Evolutionary conservation across 2,888 invertebrate species (phyloP).

Genomic region (Serripes groenlandicus): DNA sequence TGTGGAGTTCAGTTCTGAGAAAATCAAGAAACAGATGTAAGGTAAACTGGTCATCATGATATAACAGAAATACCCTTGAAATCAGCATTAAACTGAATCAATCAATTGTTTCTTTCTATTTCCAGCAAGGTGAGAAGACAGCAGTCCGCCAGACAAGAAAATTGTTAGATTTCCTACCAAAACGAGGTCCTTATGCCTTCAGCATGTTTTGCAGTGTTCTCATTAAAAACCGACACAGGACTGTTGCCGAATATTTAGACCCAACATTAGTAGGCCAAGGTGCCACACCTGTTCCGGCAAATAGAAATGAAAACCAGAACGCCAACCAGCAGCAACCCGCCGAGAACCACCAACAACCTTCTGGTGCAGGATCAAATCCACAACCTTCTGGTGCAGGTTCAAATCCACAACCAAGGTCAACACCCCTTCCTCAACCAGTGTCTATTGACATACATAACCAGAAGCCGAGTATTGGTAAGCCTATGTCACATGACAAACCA

Average conservation of each 20-base stretch:
- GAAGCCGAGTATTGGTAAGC: not conserved
- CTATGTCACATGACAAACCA: not conserved
- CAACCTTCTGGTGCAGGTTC: not conserved
- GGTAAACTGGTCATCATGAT: no score
- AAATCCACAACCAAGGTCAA: not conserved
- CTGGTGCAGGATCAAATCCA: no score
- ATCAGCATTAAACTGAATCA: no score
- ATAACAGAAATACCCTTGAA: no score
- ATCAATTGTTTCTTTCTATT: not conserved
- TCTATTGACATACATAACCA: not conserved
- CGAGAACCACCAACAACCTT: not conserved
- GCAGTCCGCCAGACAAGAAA: constrained; percentile 15
- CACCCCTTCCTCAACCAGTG: not conserved
- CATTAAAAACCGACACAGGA: constrained; percentile 23
- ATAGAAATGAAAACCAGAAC: not conserved
- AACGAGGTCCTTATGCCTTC: constrained; percentile 51
- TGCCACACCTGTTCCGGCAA: constrained; percentile 10
- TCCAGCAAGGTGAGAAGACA: constrained; percentile 40
- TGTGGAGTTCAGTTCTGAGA: not conserved
- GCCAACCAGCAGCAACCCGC: not conserved
- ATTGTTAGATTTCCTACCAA: constrained; percentile 51
- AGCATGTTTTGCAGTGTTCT: constrained; percentile 32
- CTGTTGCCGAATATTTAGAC: constrained; percentile 37
- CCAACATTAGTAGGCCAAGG: constrained; percentile 8
- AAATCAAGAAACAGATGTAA: not conserved